Evolutionary conservation across 2,797 vertebrate genomes (phyloP).

Genomic region (Enteromius anoplus): DNA sequence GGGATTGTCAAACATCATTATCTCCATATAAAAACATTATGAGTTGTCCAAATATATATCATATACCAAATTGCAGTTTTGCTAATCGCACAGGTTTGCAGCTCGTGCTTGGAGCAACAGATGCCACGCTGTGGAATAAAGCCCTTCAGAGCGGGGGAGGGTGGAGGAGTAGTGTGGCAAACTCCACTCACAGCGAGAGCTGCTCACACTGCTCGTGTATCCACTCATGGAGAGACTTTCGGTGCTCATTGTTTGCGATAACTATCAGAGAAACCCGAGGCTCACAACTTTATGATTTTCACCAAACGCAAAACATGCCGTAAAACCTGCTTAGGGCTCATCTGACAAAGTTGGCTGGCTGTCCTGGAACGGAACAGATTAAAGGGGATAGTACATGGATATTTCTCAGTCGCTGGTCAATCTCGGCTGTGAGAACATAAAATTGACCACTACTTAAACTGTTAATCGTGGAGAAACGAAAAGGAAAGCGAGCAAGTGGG

Average conservation of each 20-base stretch:
- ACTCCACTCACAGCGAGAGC: conserved; percentile 62
- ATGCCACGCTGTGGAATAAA: conserved; percentile 77
- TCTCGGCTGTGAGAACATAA: conserved; percentile 4
- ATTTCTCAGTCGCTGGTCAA: conserved; percentile 38
- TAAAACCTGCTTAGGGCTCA: conserved; percentile 18
- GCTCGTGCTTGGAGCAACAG: conserved; percentile 72
- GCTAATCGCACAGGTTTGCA: conserved; percentile 61
- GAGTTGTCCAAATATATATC: not conserved
- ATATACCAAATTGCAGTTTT: not conserved
- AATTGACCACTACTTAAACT: conserved; percentile 23
- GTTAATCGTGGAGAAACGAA: conserved; percentile 58
- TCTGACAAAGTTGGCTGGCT: conserved; percentile 42
- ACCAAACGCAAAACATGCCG: not conserved
- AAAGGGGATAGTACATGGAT: conserved; percentile 36
- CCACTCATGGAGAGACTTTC: conserved; percentile 29
- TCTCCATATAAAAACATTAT: not conserved
- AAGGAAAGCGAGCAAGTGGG: conserved; percentile 45
- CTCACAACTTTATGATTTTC: not conserved
- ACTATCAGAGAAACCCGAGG: conserved; percentile 9
- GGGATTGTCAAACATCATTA: not conserved
- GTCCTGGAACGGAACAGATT: conserved; percentile 49
- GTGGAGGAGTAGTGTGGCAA: conserved; percentile 60
- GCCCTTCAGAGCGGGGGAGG: conserved; percentile 74
- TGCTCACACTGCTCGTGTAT: conserved; percentile 46
- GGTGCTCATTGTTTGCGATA: not conserved